Base-by-base conservation (phyloP, 2,888 invertebrate genomes). In the Scaptomyza parva region DNA sequence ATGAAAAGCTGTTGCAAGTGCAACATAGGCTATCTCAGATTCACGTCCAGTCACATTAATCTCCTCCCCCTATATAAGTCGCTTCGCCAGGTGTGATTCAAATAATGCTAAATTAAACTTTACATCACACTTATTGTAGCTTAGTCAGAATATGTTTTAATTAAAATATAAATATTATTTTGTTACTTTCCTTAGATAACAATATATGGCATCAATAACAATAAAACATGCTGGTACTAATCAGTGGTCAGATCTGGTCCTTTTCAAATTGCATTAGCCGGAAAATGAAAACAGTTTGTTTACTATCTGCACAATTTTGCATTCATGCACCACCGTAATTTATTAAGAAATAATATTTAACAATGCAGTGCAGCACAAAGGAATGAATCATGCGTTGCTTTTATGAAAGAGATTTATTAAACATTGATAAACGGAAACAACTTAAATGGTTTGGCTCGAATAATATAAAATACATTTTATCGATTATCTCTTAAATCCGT, bases 31-130 rank as follows among this genome's bases (percentile, higher is more conserved):
- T 47, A 35, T n/a, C 50, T 55, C 2, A 59, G 55, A 64, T 67
- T 71, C 11, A 71, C n/a, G 26, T 58, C 26, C n/a, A 24, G 18
- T 65, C 37, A 22, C 50, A 18, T 47, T 18, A 30, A 37, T 9
- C 78, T 69, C 66, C 71, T 74, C 3, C 70, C n/a, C n/a, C n/a
- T n/a, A n/a, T n/a, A n/a, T n/a, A n/a, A n/a, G n/a, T n/a, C n/a
- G n/a, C n/a, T n/a, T n/a, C n/a, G n/a, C n/a, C n/a, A n/a, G n/a
- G 14, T 3, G 33, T 35, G 14, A 35, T 2, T 35, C 2, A 35
- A 14, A 37, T 37, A 8, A 17, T 17, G 8, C 17, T 37, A 17
- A 37, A 9, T 8, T 9, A 37, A 37, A 2, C 17, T 9, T 4
- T 9, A 37, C 8, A 17, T n/a, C 14, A 14, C 8, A 14, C 14